Evolutionary conservation across 1,140 invertebrate genomes (phyloP).

Genomic region (Anagrus nilaparvatae): DNA sequence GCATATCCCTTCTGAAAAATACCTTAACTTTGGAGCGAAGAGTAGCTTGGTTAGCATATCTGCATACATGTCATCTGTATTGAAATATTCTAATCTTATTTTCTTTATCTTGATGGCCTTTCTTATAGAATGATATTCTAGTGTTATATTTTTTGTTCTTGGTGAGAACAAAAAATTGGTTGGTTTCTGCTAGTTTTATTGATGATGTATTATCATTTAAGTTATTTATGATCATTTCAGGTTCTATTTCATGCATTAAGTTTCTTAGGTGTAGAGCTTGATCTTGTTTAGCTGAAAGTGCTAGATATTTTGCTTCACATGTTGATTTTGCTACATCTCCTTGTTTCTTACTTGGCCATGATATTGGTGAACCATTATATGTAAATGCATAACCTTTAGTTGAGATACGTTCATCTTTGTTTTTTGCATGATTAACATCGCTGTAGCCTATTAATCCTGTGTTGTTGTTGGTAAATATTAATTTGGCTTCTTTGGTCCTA

Average conservation of each 20-base stretch:
- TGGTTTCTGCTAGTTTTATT: slow-evolving; percentile 16
- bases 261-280: slow-evolving; percentile 23
- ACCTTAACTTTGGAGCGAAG: no score
- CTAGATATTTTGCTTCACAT: slow-evolving; percentile 21
- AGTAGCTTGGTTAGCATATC: slow-evolving; percentile 10
- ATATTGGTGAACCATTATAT: slow-evolving; percentile 11
- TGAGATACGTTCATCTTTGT: slow-evolving; percentile 18
- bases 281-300: slow-evolving; percentile 13
- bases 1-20: no score
- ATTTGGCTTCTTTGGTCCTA: no score
- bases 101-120: slow-evolving; percentile 12
- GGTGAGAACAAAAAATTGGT: slow-evolving; percentile 26
- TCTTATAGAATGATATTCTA: slow-evolving; percentile 20
- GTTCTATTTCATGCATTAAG: slow-evolving; percentile 12
- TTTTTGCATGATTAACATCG: slow-evolving; percentile 19
- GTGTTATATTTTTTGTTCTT: no score
- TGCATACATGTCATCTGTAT: background rate
- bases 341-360: slow-evolving; percentile 22
- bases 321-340: slow-evolving; percentile 18
- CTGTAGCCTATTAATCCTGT: slow-evolving; percentile 7
- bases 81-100: slow-evolving; percentile 17
- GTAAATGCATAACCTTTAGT: slow-evolving; percentile 18
- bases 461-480: no score
- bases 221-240: no score
- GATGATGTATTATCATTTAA: slow-evolving; percentile 21